Conservation (phyloP, 2,113 vertebrate species). For the Mionectes macconnelli region DNA sequence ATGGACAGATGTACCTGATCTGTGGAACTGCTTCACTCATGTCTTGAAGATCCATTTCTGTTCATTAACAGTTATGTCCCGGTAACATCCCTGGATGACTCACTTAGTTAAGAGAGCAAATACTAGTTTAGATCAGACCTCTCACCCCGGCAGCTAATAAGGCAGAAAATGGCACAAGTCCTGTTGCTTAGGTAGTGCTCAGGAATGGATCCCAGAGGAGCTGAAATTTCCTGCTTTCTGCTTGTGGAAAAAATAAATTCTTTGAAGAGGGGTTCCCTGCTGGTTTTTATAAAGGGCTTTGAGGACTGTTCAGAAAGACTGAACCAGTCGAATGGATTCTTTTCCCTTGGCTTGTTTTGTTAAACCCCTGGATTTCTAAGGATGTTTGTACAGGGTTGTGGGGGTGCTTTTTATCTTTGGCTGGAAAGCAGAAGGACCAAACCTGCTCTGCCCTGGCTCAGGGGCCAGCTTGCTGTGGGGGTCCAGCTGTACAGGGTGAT, state of each 20-base stretch:
- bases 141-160: conserved; percentile 7
- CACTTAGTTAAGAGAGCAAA: neutral
- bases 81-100: neutral
- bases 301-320: neutral
- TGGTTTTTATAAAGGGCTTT: neutral
- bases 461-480: neutral
- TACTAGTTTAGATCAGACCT: neutral
- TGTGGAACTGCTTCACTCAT: neutral
- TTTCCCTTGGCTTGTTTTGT: neutral
- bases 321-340: neutral
- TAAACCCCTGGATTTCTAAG: neutral
- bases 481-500: neutral
- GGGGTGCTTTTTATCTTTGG: neutral
- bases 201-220: neutral
- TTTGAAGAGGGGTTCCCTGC: neutral
- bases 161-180: neutral
- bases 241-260: neutral
- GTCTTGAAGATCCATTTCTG: neutral
- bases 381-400: accelerated
- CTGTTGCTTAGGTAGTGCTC: neutral
- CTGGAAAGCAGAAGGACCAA: neutral
- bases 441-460: neutral
- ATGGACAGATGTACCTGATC: neutral
- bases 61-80: neutral
- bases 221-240: neutral